Base-by-base conservation (phyloP, 2,113 vertebrate species). In the Apodemus speciosus region DNA sequence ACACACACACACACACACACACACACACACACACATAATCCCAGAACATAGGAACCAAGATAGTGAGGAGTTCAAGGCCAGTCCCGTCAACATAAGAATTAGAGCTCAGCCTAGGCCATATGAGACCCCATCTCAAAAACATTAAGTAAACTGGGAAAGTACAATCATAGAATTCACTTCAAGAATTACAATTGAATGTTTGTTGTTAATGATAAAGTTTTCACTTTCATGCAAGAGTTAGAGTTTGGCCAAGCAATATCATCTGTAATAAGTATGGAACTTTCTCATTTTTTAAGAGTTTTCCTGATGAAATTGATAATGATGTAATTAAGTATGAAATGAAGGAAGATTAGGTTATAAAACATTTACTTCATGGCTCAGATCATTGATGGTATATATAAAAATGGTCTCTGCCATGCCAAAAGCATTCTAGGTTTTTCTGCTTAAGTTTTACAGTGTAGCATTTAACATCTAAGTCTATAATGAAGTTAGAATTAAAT, bases 181-280 rank as follows among this genome's bases (percentile, higher is more conserved):
- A 71, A 93, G 73, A 8, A 71, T 72, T 77, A 88, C 66, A 93
- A 80, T 3, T 71, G 71, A 71, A 16, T 43, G 32, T 53, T 81
- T 89, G 69, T 6, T 84, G 18, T 13, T 71, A 80, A 51, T 87
- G n/a, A 85, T 71, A 90, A 90, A 94, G 71, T 86, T 79, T n/a
- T 38, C 35, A 77, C 25, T 87, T 93, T 49, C 25, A 89, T 64
- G 1, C 9, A 79, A 69, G 92, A 80, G 25, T 62, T 38, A 32
- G 43, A 10, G 7, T 85, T 88, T 69, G 35, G 23, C 40, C 69
- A 71, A 68, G 21, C 64, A 71, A 64, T 40, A 83, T 64, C 25
- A 51, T 93, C 20, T 73, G 76, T 20, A 23, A 38, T 46, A 20
- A 83, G 6, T 53, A 38, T 40, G 6, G 80, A 32, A 77, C 40